Evolutionary conservation across 37 sponge, comb jelly and placozoan genomes (phyloP), one percentile per base, ranked within the genome.

Genomic region (Spongilla lacustris): DNA sequence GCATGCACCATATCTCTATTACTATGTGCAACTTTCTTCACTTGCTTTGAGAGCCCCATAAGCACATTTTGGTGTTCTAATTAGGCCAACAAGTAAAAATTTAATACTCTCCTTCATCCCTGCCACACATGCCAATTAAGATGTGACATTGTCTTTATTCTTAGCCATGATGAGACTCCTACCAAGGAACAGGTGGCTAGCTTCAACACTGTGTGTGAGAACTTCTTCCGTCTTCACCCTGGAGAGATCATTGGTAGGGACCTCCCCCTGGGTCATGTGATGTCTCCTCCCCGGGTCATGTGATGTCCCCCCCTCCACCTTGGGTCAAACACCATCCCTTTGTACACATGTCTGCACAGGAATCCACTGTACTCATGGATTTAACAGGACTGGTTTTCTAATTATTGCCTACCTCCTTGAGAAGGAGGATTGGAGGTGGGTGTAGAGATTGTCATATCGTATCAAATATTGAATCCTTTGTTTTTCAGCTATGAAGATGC

Each of bases 341-440:
- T 14, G 0, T 22, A 25, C 50, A 50, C 24, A 25, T 69, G 33
- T 69, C 6, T 2, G 21, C 19, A n/a, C 84, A 89, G 98, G 96
- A 19, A 92, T 99, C 19, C 99, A 99, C 90, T 99, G 99, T 68
- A 99, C 99, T 35, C 99, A 99, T 78, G 99, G 99, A 22, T 99
- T 95, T 93, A 99, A 99, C 83, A 84, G 99, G 69, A 99, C 99
- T 12, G 99, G 99, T 6, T 95, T 97, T 71, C 88, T 97, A 12
- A 96, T 96, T 26, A 80, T 81, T 69, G 73, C 90, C 71, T 97
- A 94, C 79, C 90, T 96, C 5, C 73, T 94, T n/a, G 92, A 92
- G 69, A 78, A 86, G 41, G 86, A 96, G 36, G 88, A 93, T 36
- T 97, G 96, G 98, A 83, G 96, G 94, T 92, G 67, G 19, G 77